phyloP scores from a whole-genome alignment of 2,888 invertebrate genomes.

The Cephus runcator region DNA sequence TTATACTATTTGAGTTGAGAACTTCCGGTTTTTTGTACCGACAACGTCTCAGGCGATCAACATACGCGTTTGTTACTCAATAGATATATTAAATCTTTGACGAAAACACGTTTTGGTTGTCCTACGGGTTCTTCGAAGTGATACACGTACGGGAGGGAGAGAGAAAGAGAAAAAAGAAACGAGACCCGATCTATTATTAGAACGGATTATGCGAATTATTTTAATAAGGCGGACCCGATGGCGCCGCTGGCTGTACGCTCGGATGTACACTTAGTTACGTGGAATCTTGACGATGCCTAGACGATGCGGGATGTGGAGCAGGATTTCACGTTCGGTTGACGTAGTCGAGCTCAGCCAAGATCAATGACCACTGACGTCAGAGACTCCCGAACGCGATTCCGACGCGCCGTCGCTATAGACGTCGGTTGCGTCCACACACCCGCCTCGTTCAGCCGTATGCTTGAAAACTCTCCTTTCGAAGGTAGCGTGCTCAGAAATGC shows the following conservation, averaged over 20 bases:
- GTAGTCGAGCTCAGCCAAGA: conserved; percentile 23
- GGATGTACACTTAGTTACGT: neutral
- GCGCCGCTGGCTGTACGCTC: neutral
- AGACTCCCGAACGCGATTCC: conserved; percentile 68
- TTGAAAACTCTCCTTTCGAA: neutral
- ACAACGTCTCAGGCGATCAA: neutral
- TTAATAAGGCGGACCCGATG: conserved; percentile 1
- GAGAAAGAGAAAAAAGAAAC: neutral
- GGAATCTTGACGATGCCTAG: neutral
- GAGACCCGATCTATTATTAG: neutral
- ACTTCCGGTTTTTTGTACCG: neutral
- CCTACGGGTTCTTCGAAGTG: too few relatives aligned
- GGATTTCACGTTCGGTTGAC: neutral
- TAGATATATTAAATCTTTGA: neutral
- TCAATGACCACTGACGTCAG: conserved; percentile 69
- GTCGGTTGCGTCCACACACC: conserved; percentile 63
- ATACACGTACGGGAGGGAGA: too few relatives aligned
- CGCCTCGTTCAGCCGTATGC: neutral
- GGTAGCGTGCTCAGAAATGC: neutral
- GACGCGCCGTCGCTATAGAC: conserved; percentile 53
- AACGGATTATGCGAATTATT: neutral
- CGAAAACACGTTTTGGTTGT: neutral
- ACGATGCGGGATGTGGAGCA: conserved; percentile 2
- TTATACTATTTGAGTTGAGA: neutral
- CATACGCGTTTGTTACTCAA: neutral